phyloP scores from a whole-genome alignment of 2,888 invertebrate species.

The Dermolepida albohirtum region DNA sequence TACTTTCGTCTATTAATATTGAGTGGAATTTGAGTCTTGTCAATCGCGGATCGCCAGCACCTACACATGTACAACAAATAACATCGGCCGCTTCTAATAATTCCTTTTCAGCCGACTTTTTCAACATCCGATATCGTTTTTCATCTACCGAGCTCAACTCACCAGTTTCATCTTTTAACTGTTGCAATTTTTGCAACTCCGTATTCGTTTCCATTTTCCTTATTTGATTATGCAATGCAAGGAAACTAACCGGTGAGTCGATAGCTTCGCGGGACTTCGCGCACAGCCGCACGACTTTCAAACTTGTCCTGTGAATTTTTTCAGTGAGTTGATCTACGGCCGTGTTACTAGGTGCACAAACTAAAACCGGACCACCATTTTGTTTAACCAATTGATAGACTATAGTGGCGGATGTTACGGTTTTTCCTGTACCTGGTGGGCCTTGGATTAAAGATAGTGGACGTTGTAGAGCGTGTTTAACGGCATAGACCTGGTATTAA shows the following conservation, averaged over 20 bases:
- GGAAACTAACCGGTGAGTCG: conserved; percentile 96
- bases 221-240: conserved; percentile 97
- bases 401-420: conserved; percentile 98
- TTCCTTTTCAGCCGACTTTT: conserved; percentile 91
- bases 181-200: conserved; percentile 94
- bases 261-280: conserved; percentile 98
- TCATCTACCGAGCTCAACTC: conserved; percentile 97
- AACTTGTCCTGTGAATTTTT: conserved; percentile 96
- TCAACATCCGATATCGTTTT: conserved; percentile 89
- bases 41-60: conserved; percentile 96
- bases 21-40: conserved; percentile 94
- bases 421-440: conserved; percentile 97
- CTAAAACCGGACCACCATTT: conserved; percentile 93
- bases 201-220: conserved; percentile 93
- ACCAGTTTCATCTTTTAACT: conserved; percentile 97
- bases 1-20: conserved; percentile 95
- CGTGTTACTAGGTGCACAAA: conserved; percentile 99
- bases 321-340: conserved; percentile 99
- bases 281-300: conserved; percentile 93
- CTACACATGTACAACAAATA: conserved; percentile 98
- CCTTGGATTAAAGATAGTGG: conserved; percentile 98
- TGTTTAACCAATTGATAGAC: conserved; percentile 98
- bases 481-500: conserved; percentile 81
- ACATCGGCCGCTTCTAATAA: conserved; percentile 96
- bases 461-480: conserved; percentile 96